These are phyloP conservation scores for Isotomurus palustris DNA, from an alignment of 2,888 invertebrate genomes.

Conservation along the genomic window DNA sequence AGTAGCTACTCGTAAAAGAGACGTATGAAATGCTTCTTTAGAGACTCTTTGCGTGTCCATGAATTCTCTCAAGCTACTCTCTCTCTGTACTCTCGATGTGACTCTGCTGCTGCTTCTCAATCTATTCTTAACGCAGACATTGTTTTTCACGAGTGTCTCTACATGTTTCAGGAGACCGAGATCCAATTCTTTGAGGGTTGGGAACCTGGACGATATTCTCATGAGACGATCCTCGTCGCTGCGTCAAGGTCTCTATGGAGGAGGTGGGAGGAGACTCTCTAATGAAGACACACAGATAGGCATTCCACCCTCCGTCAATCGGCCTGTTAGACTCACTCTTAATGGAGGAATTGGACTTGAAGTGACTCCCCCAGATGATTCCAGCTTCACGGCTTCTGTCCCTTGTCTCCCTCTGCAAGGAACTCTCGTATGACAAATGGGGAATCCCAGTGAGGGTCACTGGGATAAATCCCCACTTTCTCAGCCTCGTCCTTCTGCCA, in stretches of 20 bases:
- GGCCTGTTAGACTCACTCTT: conserved; percentile 58
- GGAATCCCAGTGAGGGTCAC: conserved; percentile 21
- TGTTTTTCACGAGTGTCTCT: too few relatives aligned
- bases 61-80: too few relatives aligned
- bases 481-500: conserved; percentile 5
- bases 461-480: conserved; percentile 11
- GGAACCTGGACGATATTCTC: conserved; percentile 65
- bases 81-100: conserved; percentile 2
- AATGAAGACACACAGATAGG: conserved; percentile 43
- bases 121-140: neutral
- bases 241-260: conserved; percentile 69
- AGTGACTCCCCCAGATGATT: conserved; percentile 69
- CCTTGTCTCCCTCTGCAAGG: conserved; percentile 60
- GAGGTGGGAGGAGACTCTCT: conserved; percentile 49
- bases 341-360: conserved; percentile 82
- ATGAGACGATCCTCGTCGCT: conserved; percentile 77
- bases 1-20: neutral
- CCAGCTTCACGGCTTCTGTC: conserved; percentile 47
- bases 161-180: conserved; percentile 50
- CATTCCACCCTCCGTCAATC: conserved; percentile 30
- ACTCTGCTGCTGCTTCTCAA: neutral
- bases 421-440: conserved; percentile 83
- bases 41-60: neutral
- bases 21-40: neutral
- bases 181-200: conserved; percentile 77